Base-by-base conservation (phyloP, 1,140 invertebrate genomes). In the Drosophila jambulina region DNA sequence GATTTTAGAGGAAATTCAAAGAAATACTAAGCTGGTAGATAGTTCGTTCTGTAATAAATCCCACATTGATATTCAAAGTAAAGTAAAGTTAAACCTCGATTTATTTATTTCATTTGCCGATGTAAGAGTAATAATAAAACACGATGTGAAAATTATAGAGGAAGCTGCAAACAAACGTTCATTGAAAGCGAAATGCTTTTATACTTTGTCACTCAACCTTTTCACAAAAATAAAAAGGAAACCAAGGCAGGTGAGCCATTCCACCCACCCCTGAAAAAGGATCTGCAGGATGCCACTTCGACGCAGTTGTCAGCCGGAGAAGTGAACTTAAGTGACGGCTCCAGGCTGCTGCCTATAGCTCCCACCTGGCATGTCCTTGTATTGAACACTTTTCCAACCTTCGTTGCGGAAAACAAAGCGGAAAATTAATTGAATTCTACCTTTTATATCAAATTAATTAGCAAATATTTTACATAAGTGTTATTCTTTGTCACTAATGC, bases 181-280 rank as follows among this genome's bases (percentile, higher is more conserved):
- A 84, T 85, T 84, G 65, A 65, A 79, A 29, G 70, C 60, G 82
- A 87, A 79, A 82, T 79, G 83, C 83, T 86, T 86, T 86, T 86
- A 86, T 5, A 12, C 21, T 21, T 43, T 21, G 2, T 82, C 42
- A 86, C 82, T 82, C 10, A 43, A 12, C 0, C 5, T 38, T 13
- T 10, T 6, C 12, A 0, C 13, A 17, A 38, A 38, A 5, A 10
- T 43, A 19, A 21, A 79, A 86, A 17, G 23, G 21, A 8, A 23
- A 15, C 15, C 45, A 15, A 9, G 48, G 17, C 48, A 29, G 48
- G 17, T 29, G 48, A n/a, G 4, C 4, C 48, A 12, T 3, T n/a
- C 9, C 9, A 17, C 46, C n/a, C 23, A 4, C 10, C 1, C 4
- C 9, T 6, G 9, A n/a, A 6, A 4, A 67, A 68, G 53, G 49